Conservation (phyloP, 1,140 invertebrate genomes). For the Bombus waltoni region DNA sequence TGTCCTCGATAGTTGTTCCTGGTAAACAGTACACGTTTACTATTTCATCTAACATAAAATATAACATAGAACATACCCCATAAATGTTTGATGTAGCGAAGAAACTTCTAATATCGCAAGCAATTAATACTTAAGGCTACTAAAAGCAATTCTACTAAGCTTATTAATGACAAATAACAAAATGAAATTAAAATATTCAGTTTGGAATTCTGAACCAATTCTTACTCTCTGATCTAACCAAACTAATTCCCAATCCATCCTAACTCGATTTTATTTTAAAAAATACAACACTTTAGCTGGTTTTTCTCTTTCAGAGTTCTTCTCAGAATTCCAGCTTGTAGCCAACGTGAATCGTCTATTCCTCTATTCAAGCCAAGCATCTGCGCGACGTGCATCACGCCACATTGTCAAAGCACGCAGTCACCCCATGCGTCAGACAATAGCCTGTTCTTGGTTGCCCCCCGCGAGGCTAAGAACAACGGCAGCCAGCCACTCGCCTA, state of each 20-base stretch:
- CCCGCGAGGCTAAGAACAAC: slow-evolving; percentile 37
- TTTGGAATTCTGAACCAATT: not conserved
- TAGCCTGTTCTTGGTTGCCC: slow-evolving; percentile 2
- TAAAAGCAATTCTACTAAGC: not conserved
- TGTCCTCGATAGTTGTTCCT: slow-evolving; percentile 80
- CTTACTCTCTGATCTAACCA: not conserved
- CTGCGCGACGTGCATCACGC: slow-evolving; percentile 54
- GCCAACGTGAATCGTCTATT: slow-evolving; percentile 22
- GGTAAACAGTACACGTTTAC: slow-evolving; percentile 6
- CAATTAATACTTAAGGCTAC: not conserved
- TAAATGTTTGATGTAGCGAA: not conserved
- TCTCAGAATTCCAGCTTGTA: slow-evolving; percentile 12
- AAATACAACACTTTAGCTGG: not conserved
- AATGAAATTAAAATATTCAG: not conserved
- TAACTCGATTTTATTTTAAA: not conserved
- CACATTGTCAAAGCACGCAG: slow-evolving; percentile 52
- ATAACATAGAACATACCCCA: not conserved
- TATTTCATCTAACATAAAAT: not conserved
- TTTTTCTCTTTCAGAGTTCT: slow-evolving; percentile 3
- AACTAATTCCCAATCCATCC: not conserved
- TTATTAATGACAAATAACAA: not conserved
- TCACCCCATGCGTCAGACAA: slow-evolving; percentile 52
- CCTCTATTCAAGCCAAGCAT: slow-evolving; percentile 48
- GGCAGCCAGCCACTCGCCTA: slow-evolving; percentile 7
- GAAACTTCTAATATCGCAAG: not conserved